Evolutionary conservation across 2,888 invertebrate genomes (phyloP), one percentile per base, ranked within the genome.

Genomic region (Leuctra nigra): DNA sequence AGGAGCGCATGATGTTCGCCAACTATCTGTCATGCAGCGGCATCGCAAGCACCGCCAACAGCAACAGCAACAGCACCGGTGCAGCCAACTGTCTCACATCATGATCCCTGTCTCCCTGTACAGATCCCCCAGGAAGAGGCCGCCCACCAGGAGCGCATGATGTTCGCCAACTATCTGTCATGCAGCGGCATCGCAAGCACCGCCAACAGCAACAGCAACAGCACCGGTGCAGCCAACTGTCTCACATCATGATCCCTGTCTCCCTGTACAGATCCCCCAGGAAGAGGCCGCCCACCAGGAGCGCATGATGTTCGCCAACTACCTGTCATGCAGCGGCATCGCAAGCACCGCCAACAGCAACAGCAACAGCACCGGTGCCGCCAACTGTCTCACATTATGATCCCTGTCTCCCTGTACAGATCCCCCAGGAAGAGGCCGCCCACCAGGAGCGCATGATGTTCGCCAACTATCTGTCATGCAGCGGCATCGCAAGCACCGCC

Each of bases 1-100:
- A 65, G 55, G 65, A 66, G 55, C 63, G 62, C 47, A 60, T 59
- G 38, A 56, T 66, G 41, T 55, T 65, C 20, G 66, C 66, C 13
- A 63, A 57, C 24, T 66, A 64, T 50, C 55, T 66, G 54, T 56
- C 61, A 7, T 66, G 66, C 52, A 46, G 55, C 18, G 57, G 58
- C 14, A 41, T 58, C 36, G 54, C 53, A 54, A n/a, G n/a, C n/a
- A n/a, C n/a, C n/a, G n/a, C n/a, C n/a, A n/a, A n/a, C n/a, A n/a
- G n/a, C n/a, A n/a, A n/a, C n/a, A n/a, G n/a, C n/a, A n/a, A n/a
- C n/a, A n/a, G n/a, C n/a, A n/a, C n/a, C n/a, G n/a, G n/a, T n/a
- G n/a, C n/a, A n/a, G n/a, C n/a, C n/a, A n/a, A n/a, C n/a, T n/a
- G n/a, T n/a, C n/a, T n/a, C n/a, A n/a, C n/a, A n/a, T n/a, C n/a